Evolutionary conservation across 2,113 vertebrate species (phyloP), one percentile per base, ranked within the genome.

Genomic region (Boleophthalmus pectinirostris): DNA sequence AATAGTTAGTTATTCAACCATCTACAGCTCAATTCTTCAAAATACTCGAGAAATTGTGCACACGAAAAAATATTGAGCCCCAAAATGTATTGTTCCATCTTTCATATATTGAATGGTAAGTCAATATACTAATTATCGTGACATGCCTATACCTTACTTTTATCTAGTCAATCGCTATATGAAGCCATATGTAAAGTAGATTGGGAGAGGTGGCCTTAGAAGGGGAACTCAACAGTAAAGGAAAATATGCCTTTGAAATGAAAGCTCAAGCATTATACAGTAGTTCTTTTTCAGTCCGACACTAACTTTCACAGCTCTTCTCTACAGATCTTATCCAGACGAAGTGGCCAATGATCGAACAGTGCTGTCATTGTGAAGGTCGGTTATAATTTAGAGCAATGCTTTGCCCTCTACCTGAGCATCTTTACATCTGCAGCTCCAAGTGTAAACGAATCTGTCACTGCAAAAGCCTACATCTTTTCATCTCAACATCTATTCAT

Each of bases 401-500:
- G 47, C 68, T 74, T 81, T 80, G 65, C 70, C 58, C 70, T 54
- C 67, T 53, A 78, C 35, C 74, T 57, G 74, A 29, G 70, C 46
- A 61, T 77, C 67, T 72, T 74, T 49, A 70, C 69, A 73, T 78
- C 61, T 66, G 73, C 46, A 71, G 3, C 24, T 56, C 72, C 51
- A 72, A 75, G 61, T 68, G 60, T 58, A 68, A 82, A 79, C 49
- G 72, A 72, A 74, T 73, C 57, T 72, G 71, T 64, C 64, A 38
- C 49, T 58, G 20, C 61, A n/a, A 54, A 46, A 75, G 21, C 21
- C 79, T 82, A 80, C 76, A 80, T 84, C 68, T 83, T 68, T 33
- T 68, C 47, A 61, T 75, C 67, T 65, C 54, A 66, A 60, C 57
- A 49, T 61, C 68, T 56, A 77, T 84, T 70, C 82, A 87, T 83